Conservation (phyloP, 1,140 invertebrate genomes). For the Archegozetes longisetosus region DNA sequence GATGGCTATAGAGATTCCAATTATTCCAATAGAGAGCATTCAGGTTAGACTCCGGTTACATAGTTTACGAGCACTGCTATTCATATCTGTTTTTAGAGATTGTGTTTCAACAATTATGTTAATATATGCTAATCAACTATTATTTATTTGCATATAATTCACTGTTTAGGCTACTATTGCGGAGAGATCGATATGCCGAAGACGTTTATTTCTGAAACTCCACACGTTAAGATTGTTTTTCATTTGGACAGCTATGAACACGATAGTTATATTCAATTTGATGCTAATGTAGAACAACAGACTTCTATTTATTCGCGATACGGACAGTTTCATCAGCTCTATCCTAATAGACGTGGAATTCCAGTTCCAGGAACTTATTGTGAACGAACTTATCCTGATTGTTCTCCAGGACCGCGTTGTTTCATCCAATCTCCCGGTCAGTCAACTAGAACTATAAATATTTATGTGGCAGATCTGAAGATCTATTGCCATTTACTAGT, state of each 20-base stretch:
- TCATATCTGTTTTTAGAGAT: background rate
- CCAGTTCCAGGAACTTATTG: constrained; percentile 62
- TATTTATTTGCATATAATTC: background rate
- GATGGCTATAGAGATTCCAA: constrained; percentile 23
- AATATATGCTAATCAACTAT: background rate
- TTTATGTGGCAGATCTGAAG: too few relatives aligned
- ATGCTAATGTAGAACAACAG: constrained; percentile 65
- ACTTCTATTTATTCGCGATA: constrained; percentile 48
- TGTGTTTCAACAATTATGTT: background rate
- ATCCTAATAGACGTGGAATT: constrained; percentile 69
- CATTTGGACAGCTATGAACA: constrained; percentile 71
- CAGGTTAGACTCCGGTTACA: constrained; percentile 10
- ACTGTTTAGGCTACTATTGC: constrained; percentile 56
- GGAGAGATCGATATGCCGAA: constrained; percentile 81
- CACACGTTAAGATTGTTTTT: constrained; percentile 73
- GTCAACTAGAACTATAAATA: background rate
- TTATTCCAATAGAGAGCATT: constrained; percentile 13
- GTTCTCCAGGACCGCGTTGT: constrained; percentile 58
- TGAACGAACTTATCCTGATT: constrained; percentile 53
- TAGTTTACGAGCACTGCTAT: background rate
- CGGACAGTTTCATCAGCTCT: constrained; percentile 77
- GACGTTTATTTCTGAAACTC: constrained; percentile 83
- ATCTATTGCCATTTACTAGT: too few relatives aligned
- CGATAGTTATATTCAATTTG: constrained; percentile 62
- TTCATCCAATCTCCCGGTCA: constrained; percentile 68